Base-by-base conservation (phyloP, 2,113 vertebrate genomes). In the Coryphaenoides rupestris region DNA sequence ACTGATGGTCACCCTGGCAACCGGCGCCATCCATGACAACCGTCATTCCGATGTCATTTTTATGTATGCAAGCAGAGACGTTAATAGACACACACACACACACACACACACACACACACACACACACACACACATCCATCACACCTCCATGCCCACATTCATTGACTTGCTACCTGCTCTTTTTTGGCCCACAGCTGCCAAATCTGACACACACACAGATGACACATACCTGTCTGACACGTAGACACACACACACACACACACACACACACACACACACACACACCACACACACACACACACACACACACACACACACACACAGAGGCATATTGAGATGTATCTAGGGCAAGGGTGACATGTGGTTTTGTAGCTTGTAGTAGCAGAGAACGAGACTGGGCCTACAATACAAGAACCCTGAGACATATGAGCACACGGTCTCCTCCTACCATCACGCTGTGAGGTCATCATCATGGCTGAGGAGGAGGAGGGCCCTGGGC, bases 11-110 rank as follows among this genome's bases (percentile, higher is more conserved):
- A n/a, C n/a, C n/a, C n/a, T n/a, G n/a, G n/a, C n/a, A n/a, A n/a
- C n/a, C n/a, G n/a, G n/a, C n/a, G n/a, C n/a, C n/a, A n/a, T n/a
- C 77, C 76, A 26, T 75, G 76, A 72, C 76, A 79, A 77, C 72
- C 73, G 45, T 54, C 23, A 45, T 26, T 52, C 50, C 59, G 46
- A 65, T 58, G 13, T 47, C n/a, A n/a, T 77, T 59, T 65, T 62
- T 6, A 69, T 47, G 66, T 45, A 61, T 3, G 1, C 53, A 58
- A 19, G 24, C 1, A 1, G 16, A 23, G 4, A 4, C 5, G 3
- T 21, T 55, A 22, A 16, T 46, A 19, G 2, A 22, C 28, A 40
- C 17, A 33, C 19, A 61, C n/a, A n/a, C n/a, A n/a, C n/a, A n/a
- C n/a, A n/a, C n/a, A 10, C 46, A 7, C 21, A 7, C 17, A 24